These are phyloP conservation scores for Charadrius vociferus DNA, from an alignment of 2,113 vertebrate genomes.

Conservation along the genomic window DNA sequence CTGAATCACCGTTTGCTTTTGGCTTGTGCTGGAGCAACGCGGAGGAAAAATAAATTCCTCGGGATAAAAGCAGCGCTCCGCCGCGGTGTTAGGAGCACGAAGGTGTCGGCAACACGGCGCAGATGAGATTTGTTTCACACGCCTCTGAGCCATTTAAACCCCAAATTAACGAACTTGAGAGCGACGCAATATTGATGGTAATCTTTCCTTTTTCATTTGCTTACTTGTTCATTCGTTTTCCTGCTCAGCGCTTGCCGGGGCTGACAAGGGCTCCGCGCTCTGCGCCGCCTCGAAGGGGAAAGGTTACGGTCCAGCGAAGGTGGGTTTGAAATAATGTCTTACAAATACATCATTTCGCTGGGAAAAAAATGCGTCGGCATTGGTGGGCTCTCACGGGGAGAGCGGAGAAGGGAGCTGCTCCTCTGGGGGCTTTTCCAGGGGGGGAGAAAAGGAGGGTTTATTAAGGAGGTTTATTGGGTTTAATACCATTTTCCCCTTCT, in stretches of 20 bases:
- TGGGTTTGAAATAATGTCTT: neutral
- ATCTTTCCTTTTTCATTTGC: neutral
- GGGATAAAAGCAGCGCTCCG: neutral
- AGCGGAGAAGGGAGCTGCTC: neutral
- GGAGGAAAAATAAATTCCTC: neutral
- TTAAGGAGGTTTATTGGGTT: neutral
- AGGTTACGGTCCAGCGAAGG: neutral
- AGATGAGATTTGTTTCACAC: neutral
- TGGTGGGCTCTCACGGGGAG: fast-evolving
- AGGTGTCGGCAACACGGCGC: neutral
- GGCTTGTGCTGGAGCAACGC: neutral
- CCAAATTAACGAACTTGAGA: neutral
- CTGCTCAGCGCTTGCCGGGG: neutral
- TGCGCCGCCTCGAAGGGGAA: neutral
- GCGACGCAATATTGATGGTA: neutral
- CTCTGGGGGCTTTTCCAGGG: neutral
- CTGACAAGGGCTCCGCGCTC: neutral
- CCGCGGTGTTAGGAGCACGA: neutral
- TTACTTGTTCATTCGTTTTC: neutral
- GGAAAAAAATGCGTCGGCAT: neutral
- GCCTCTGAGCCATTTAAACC: neutral
- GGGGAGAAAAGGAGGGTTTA: neutral
- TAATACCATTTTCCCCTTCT: too few relatives aligned
- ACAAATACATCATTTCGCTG: neutral
- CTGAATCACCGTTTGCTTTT: neutral